A percentile compares a stretch with the other conserved stretches of the same genome.
Conservation (phyloP, 2,797 vertebrate genomes). For the Malurus splendens region DNA sequence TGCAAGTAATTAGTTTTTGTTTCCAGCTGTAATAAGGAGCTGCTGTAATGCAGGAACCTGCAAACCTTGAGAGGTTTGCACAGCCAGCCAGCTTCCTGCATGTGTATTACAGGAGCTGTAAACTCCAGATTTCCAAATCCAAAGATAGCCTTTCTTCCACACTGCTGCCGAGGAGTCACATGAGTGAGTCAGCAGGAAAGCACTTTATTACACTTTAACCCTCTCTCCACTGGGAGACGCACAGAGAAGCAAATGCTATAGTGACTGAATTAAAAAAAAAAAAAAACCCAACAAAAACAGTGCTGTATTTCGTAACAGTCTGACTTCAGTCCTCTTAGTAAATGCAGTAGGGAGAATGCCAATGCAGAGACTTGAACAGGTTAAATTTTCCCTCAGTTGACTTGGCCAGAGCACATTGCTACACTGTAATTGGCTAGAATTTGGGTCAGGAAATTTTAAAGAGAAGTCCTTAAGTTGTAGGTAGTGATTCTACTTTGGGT, state of each 20-base stretch:
- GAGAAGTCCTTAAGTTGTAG: background rate
- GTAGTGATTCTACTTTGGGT: background rate
- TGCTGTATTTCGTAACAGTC: background rate
- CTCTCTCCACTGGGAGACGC: background rate
- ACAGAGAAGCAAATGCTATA: background rate
- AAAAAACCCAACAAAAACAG: background rate
- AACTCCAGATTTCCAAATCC: background rate
- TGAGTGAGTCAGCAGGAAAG: constrained; percentile 35
- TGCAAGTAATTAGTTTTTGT: background rate
- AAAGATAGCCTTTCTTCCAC: background rate
- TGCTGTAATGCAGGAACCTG: background rate
- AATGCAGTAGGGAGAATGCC: background rate
- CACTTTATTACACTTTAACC: background rate
- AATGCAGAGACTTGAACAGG: background rate
- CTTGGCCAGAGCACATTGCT: background rate
- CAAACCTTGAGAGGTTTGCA: background rate
- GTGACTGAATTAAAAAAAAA: background rate
- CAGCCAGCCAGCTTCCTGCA: background rate
- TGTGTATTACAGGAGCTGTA: background rate
- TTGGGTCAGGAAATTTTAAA: background rate
- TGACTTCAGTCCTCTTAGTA: background rate
- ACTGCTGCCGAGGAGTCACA: background rate
- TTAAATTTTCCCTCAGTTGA: background rate
- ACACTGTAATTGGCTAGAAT: background rate
- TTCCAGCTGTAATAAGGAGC: background rate